These are phyloP conservation scores for Ginglymostoma cirratum DNA, from an alignment of 2,113 vertebrate genomes.

Conservation along the genomic window DNA sequence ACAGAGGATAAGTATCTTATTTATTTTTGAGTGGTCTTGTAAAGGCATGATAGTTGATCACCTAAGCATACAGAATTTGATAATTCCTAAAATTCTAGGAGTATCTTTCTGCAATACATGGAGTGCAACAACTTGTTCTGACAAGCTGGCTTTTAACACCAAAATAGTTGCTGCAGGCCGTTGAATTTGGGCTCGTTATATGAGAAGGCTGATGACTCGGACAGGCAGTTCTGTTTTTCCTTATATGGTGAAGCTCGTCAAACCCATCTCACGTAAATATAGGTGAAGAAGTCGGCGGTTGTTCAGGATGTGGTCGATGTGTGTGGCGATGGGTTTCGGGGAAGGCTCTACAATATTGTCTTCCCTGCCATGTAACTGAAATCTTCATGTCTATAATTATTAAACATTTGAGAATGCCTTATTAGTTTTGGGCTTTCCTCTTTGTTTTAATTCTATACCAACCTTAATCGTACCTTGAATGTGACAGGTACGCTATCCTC, in stretches of 20 bases:
- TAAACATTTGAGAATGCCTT: not conserved
- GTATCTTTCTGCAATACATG: not conserved
- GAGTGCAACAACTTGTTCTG: not conserved
- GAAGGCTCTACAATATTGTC: not conserved
- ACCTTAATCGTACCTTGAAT: not conserved
- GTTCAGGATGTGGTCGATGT: not conserved
- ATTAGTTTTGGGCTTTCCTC: not conserved
- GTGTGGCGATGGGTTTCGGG: not conserved
- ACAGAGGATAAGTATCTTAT: not conserved
- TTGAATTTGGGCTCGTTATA: not conserved
- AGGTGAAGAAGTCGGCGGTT: not conserved
- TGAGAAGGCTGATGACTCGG: not conserved
- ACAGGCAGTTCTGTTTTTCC: not conserved
- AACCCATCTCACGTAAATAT: not conserved
- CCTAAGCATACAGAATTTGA: not conserved
- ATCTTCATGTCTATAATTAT: not conserved
- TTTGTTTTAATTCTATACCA: not conserved
- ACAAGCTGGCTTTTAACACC: not conserved
- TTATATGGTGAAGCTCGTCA: not conserved
- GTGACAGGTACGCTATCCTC: not conserved
- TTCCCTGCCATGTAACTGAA: not conserved
- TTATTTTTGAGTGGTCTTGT: not conserved
- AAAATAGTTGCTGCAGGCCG: not conserved
- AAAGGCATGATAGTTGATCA: not conserved
- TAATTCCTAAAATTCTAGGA: not conserved